Base-by-base conservation (phyloP, 2,888 invertebrate genomes). In the Leptodirus hochenwartii region DNA sequence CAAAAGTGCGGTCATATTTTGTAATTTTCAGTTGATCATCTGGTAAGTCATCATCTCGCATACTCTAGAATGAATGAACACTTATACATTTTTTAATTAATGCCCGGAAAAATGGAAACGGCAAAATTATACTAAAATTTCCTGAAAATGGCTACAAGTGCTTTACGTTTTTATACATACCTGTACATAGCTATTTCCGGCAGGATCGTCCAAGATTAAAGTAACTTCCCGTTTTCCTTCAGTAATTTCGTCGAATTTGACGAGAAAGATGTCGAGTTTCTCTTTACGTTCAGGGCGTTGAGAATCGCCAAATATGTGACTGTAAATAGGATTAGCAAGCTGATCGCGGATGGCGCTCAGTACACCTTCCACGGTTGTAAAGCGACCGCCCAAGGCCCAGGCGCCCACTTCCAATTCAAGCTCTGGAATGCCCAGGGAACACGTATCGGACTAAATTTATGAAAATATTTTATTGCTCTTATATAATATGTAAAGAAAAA, bases 111-210 rank as follows among this genome's bases (percentile, higher is more conserved):
- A 25, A 20, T 22, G 15, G 25, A 16, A 5, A 17, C 9, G 3
- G 11, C 22, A 16, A 14, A 29, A n/a, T 29, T 12, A 4, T 6
- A 22, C n/a, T n/a, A 8, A 12, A 29, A 8, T 22, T 2, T n/a
- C n/a, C n/a, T n/a, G n/a, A n/a, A n/a, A n/a, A n/a, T n/a, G n/a
- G n/a, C n/a, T n/a, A n/a, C n/a, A 20, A 22, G n/a, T n/a, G n/a
- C n/a, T n/a, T n/a, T n/a, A n/a, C n/a, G n/a, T n/a, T n/a, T n/a
- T n/a, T n/a, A n/a, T n/a, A 26, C 22, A 35, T 42, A 64, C 66
- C 61, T 88, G 85, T 24, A 96, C 66, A 50, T 93, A 96, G 38
- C 91, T 93, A 56, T 96, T 96, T 1, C 98, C 98, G 5, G 95
- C 87, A 2, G 96, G 91, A 61, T 98, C 98, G 53, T 96, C 88